Evolutionary conservation across 2,797 vertebrate genomes (phyloP).

Genomic region (Gymnoscopelus braueri): DNA sequence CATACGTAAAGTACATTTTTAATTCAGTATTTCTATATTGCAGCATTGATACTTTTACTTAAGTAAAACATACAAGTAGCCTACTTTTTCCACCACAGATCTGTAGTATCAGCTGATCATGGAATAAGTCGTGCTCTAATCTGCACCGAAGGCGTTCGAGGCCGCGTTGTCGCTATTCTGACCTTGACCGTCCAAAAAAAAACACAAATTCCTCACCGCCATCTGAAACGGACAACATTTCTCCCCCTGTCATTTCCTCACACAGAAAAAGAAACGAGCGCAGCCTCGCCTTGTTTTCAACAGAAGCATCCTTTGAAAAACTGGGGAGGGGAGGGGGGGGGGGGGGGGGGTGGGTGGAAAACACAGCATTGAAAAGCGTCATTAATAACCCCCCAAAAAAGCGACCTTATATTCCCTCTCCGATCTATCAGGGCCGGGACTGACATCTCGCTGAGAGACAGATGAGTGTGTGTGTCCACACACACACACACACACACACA

Average conservation of each 20-base stretch:
- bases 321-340: too few species aligned
- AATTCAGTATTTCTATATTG: too few species aligned
- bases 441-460: slow-evolving; percentile 53
- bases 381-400: slow-evolving; percentile 20
- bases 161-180: slow-evolving; percentile 22
- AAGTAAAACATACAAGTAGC: too few species aligned
- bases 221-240: neutral
- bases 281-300: neutral
- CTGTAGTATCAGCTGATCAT: neutral
- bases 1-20: too few species aligned
- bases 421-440: slow-evolving; percentile 29
- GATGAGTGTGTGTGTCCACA: slow-evolving; percentile 21
- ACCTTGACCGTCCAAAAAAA: slow-evolving; percentile 13
- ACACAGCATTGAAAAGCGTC: slow-evolving; percentile 9
- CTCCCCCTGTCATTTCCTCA: neutral
- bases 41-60: too few species aligned
- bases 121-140: neutral
- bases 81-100: too few species aligned
- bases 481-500: too few species aligned
- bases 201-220: neutral
- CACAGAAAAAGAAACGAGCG: neutral
- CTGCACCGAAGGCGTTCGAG: neutral
- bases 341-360: neutral
- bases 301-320: slow-evolving; percentile 11
- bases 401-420: neutral